Conservation (phyloP, 1,140 invertebrate genomes). For the Sitophilus oryzae region DNA sequence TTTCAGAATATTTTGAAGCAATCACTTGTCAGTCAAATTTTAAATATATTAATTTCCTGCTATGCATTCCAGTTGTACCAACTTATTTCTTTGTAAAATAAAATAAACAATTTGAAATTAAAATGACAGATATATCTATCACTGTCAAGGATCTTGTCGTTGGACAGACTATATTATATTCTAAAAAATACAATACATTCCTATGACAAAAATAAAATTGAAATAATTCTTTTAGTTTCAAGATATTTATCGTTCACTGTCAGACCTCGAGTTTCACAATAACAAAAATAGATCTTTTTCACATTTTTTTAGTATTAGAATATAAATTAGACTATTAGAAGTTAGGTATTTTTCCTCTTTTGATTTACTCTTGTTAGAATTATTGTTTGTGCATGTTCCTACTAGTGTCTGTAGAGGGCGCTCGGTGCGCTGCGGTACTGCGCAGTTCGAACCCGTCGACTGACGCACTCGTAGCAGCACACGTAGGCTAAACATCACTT, state of each 20-base stretch:
- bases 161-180: no score
- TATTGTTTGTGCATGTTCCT: slow-evolving; percentile 6
- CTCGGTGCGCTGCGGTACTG: slow-evolving; percentile 55
- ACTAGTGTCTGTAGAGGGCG: slow-evolving; percentile 41
- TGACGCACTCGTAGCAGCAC: slow-evolving; percentile 63
- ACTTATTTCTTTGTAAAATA: no score
- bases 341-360: not conserved
- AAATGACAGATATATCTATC: no score
- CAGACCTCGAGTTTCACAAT: not conserved
- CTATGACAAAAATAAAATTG: no score
- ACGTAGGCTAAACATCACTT: slow-evolving; percentile 82
- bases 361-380: not conserved
- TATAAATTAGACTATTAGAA: slow-evolving; percentile 3
- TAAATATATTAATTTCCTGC: no score
- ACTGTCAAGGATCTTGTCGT: no score
- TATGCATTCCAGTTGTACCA: no score
- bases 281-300: slow-evolving; percentile 21
- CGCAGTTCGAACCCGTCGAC: slow-evolving; percentile 51
- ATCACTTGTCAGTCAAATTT: no score
- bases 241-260: not conserved
- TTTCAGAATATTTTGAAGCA: no score
- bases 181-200: no score
- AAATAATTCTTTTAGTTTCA: no score
- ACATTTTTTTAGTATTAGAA: slow-evolving; percentile 1
- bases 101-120: no score